phyloP scores from a whole-genome alignment of 2,888 invertebrate genomes.

The Drosophila ezoana region DNA sequence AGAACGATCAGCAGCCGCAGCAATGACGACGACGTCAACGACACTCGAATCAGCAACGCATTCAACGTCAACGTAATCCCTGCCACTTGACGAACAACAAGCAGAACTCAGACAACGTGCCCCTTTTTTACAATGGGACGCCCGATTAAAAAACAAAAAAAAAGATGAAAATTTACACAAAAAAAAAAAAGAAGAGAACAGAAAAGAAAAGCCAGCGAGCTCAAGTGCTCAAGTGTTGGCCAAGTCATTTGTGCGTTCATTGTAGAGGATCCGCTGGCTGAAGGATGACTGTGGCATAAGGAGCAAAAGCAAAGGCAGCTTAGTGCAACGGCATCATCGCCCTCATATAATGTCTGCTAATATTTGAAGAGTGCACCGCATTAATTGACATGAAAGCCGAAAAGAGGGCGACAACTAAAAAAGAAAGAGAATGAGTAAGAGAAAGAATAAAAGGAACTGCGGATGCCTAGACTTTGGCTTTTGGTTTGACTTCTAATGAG shows the following conservation, averaged over 20 bases:
- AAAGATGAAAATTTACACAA: slow-evolving; percentile 13
- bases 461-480: slow-evolving; percentile 30
- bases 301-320: slow-evolving; percentile 35
- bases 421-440: slow-evolving; percentile 4
- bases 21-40: slow-evolving; percentile 8
- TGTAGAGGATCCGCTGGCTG: slow-evolving; percentile 43
- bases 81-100: slow-evolving; percentile 59
- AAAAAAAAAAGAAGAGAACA: slow-evolving; percentile 1
- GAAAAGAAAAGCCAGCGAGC: slow-evolving; percentile 27
- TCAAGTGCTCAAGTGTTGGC: slow-evolving; percentile 71
- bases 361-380: slow-evolving; percentile 78
- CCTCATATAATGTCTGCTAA: slow-evolving; percentile 73
- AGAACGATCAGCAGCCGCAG: slow-evolving; percentile 22
- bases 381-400: slow-evolving; percentile 73
- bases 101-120: slow-evolving; percentile 27
- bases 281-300: slow-evolving; percentile 34
- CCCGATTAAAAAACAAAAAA: slow-evolving; percentile 63
- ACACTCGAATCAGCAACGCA: slow-evolving; percentile 70
- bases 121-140: slow-evolving; percentile 62
- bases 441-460: slow-evolving; percentile 7
- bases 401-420: slow-evolving; percentile 9
- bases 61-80: slow-evolving; percentile 75
- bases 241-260: slow-evolving; percentile 77
- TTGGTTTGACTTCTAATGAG: slow-evolving; percentile 45
- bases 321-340: slow-evolving; percentile 31